Evolutionary conservation across 2,113 vertebrate species (phyloP), one percentile per base, ranked within the genome.

Genomic region (Toxostoma redivivum): DNA sequence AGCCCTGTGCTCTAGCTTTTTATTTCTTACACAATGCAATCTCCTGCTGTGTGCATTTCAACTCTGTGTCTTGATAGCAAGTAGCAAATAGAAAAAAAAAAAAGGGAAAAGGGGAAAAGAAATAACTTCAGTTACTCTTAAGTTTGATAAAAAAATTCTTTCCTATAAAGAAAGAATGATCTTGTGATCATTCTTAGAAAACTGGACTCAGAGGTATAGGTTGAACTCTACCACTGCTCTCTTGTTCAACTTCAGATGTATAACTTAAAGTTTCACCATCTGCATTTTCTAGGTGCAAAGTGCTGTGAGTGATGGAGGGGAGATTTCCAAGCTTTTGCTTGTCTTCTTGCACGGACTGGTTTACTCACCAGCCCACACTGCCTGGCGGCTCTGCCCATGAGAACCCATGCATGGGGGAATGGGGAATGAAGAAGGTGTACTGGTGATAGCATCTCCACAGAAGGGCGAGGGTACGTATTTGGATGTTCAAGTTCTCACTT

Each of bases 331-430:
- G 20, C 15, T 16, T 54, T 40, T 86, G 18, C 15, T 15, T n/a
- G 11, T 62, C 56, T 40, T 78, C 11, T 50, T 1, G 1, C 19
- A 71, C 7, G 2, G 18, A 17, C 5, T 51, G 11, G 5, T 66
- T 86, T 73, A 70, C 17, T 23, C 25, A 81, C 5, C 12, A 88
- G 13, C 15, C 10, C 21, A 15, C 25, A 84, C 4, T 0, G 1
- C 35, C 24, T 60, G 10, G 7, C 5, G 17, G 1, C 33, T 64
- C 13, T 66, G 38, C 9, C 53, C 22, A 24, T n/a, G 37, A 60
- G 45, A 89, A 5, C 3, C 27, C 3, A 1, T 0, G 2, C 0
- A 2, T 44, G 8, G 4, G 5, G 2, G 22, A 87, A 42, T 3
- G 4, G 4, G 14, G 8, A 40, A 38, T 53, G 27, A 57, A 56